Base-by-base conservation (phyloP, 2,113 vertebrate species). In the Motacilla tschutschensis region DNA sequence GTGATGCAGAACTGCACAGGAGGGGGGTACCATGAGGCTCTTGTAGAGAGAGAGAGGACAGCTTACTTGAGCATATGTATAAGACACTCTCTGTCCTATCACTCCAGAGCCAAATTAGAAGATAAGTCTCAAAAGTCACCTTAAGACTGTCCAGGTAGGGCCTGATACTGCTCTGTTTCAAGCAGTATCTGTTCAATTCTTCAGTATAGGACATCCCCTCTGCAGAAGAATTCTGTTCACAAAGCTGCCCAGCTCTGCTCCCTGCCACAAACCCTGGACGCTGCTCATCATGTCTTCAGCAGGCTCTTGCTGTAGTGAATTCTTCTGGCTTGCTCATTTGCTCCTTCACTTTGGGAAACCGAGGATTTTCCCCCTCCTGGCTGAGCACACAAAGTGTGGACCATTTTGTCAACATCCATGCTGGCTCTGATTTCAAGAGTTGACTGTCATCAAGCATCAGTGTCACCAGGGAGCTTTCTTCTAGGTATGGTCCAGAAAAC, bases 371-470 rank as follows among this genome's bases (percentile, higher is more conserved):
- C 69, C n/a, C 10, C 41, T 91, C 28, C 48, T 43, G 41, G 53
- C 57, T 71, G 48, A 90, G 55, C 57, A 48, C 80, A 73, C 9
- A 0, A 75, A 53, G 40, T 79, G n/a, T 79, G 84, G 51, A 79
- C 71, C 58, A 0, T 83, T 94, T 58, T 88, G 78, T 93, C 93
- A 88, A 90, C 44, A 77, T 82, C 83, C 83, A 73, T 8, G 59
- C 86, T 92, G 78, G 81, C 81, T 91, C 90, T 82, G 59, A 72
- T 91, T 92, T 88, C 63, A 91, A 53, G 90, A 89, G 88, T 3
- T 92, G 74, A 94, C 81, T 94, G 91, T 94, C 91, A 90, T 92
- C 88, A 82, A 83, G 82, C 79, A 82, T 91, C 89, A 87, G 25
- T 85, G 87, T 79, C 89, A 87, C 89, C 57, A 59, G 44, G 64